Evolutionary conservation across 2,113 vertebrate species (phyloP).

Genomic region (Rhinogobius similis): DNA sequence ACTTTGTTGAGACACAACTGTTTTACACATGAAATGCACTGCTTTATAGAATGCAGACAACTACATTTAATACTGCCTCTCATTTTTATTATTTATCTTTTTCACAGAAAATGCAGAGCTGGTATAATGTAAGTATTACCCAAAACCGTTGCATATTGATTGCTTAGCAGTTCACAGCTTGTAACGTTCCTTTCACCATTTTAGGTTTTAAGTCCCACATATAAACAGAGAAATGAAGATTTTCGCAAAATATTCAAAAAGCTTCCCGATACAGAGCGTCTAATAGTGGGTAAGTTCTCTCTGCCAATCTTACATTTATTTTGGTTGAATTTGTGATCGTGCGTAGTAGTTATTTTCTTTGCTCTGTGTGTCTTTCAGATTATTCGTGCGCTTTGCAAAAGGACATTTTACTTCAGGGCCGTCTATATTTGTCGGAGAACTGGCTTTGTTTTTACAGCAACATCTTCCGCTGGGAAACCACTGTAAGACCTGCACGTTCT

Average conservation of each 20-base stretch:
- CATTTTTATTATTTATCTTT: conserved; percentile 39
- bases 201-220: conserved; percentile 90
- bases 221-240: conserved; percentile 91
- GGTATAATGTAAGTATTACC: conserved; percentile 88
- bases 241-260: conserved; percentile 91
- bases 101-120: conserved; percentile 94
- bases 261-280: conserved; percentile 86
- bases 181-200: not conserved
- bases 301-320: not conserved
- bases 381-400: conserved; percentile 91
- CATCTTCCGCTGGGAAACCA: conserved; percentile 94
- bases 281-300: conserved; percentile 85
- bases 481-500: conserved; percentile 70
- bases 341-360: not conserved
- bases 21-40: not conserved
- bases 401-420: conserved; percentile 89
- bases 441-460: conserved; percentile 94
- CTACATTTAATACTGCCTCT: not conserved
- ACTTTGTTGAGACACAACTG: not conserved
- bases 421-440: conserved; percentile 89
- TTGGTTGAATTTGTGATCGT: not conserved
- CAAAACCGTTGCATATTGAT: not conserved
- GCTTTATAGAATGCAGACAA: not conserved
- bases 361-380: conserved; percentile 70
- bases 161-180: not conserved